Evolutionary conservation across 2,113 vertebrate genomes (phyloP).

Genomic region (Colinus virginianus): DNA sequence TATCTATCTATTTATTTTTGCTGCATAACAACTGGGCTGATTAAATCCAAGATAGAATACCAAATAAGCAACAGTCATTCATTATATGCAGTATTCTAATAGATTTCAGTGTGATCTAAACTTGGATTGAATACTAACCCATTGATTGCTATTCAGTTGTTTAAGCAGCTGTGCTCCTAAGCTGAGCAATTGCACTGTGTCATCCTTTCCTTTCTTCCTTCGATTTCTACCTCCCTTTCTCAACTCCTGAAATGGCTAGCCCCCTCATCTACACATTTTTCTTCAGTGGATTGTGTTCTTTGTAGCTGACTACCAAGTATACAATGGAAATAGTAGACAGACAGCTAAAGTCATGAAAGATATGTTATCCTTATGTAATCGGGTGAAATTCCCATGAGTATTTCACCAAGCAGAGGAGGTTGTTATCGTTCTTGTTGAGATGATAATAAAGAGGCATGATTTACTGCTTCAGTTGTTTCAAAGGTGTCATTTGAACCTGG

Average conservation of each 20-base stretch:
- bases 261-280: constrained; percentile 41
- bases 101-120: constrained; percentile 73
- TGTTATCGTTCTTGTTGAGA: constrained; percentile 65
- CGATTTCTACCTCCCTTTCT: constrained; percentile 42
- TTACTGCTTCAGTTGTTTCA: constrained; percentile 56
- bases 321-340: constrained; percentile 51
- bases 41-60: constrained; percentile 73
- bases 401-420: constrained; percentile 33
- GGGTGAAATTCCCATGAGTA: constrained; percentile 50
- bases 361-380: constrained; percentile 27
- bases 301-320: constrained; percentile 33
- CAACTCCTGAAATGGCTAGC: constrained; percentile 40
- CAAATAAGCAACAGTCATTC: constrained; percentile 70
- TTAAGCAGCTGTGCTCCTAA: constrained; percentile 63
- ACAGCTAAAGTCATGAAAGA: constrained; percentile 55
- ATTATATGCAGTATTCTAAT: constrained; percentile 65
- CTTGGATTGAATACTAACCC: constrained; percentile 70
- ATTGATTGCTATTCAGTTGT: constrained; percentile 67
- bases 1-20: not conserved
- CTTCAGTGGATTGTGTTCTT: constrained; percentile 43
- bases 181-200: constrained; percentile 62
- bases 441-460: constrained; percentile 56
- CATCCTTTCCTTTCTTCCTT: constrained; percentile 52
- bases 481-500: constrained; percentile 40
- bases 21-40: constrained; percentile 68